A percentile compares a stretch with the other conserved stretches of the same genome.
Evolutionary conservation across 1,140 invertebrate genomes (phyloP).

Genomic region (Musca vetustissima): DNA sequence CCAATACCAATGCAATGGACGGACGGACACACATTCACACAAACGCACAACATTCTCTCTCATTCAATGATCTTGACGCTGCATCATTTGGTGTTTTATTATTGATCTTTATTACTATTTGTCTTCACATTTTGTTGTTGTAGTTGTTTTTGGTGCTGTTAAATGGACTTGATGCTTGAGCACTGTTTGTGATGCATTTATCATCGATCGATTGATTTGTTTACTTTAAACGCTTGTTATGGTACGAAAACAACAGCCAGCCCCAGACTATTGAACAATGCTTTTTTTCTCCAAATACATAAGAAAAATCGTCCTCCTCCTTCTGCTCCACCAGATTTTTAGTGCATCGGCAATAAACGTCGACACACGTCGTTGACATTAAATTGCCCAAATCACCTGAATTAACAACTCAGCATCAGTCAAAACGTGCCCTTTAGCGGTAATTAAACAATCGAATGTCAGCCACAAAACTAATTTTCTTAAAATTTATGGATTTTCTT

Average conservation of each 20-base stretch:
- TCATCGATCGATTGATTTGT: conserved; percentile 9
- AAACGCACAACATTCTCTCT: not conserved
- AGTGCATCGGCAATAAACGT: conserved; percentile 3
- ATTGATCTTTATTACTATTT: not conserved
- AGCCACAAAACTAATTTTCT: conserved; percentile 10
- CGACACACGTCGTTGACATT: conserved; percentile 25
- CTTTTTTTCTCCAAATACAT: too few relatives aligned
- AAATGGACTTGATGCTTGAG: not conserved
- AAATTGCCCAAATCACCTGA: conserved; percentile 25
- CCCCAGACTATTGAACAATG: too few relatives aligned
- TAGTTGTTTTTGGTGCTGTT: not conserved
- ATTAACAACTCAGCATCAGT: conserved; percentile 7
- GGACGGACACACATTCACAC: not conserved
- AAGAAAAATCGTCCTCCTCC: too few relatives aligned
- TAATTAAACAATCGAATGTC: conserved; percentile 16
- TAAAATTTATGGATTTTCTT: conserved; percentile 8
- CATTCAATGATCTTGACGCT: not conserved
- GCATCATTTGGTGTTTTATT: conserved; percentile 8
- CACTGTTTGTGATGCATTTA: conserved; percentile 11
- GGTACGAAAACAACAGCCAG: not conserved
- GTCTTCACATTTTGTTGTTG: not conserved
- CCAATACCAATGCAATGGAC: not conserved
- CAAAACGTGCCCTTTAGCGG: conserved; percentile 24
- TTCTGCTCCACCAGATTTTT: not conserved
- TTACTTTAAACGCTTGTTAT: conserved; percentile 17